Percentiles rank a stretch among this genome's conserved stretches.
Evolutionary conservation across 1,140 invertebrate genomes (phyloP).

Genomic region (Drosophila neocordata): DNA sequence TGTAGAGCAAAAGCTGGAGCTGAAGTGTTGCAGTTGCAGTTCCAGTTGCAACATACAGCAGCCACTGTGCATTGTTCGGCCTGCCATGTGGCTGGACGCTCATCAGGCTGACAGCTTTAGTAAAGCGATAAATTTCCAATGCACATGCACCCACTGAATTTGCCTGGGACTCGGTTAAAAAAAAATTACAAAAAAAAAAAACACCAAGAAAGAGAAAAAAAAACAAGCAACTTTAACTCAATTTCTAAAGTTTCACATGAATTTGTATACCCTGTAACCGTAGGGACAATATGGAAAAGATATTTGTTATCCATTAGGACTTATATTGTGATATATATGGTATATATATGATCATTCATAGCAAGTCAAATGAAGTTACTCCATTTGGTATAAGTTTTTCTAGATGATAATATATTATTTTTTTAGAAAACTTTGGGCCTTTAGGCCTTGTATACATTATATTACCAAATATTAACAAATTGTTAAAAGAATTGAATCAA

Average conservation of each 20-base stretch:
- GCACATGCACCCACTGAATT: slow-evolving; percentile 43
- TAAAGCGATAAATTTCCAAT: slow-evolving; percentile 67
- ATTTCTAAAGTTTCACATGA: slow-evolving; percentile 26
- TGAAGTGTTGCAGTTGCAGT: not conserved
- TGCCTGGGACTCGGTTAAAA: slow-evolving; percentile 10
- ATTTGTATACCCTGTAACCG: slow-evolving; percentile 10
- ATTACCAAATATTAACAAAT: no score
- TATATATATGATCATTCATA: no score
- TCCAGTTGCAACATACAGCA: slow-evolving; percentile 7
- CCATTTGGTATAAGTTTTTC: no score
- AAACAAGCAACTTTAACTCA: slow-evolving; percentile 14
- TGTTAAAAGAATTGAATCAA: no score
- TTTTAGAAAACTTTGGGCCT: no score
- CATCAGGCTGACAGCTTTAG: slow-evolving; percentile 71
- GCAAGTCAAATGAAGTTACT: no score
- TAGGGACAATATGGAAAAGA: no score
- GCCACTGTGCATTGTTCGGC: slow-evolving; percentile 34
- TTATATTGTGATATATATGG: no score
- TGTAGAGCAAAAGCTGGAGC: no score
- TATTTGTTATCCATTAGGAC: no score
- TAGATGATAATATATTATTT: no score
- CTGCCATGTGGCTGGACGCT: slow-evolving; percentile 66
- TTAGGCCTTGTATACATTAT: no score
- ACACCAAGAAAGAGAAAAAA: not conserved
- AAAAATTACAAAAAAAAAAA: not conserved